phyloP scores from a whole-genome alignment of 2,113 vertebrate genomes.

The Anseranas semipalmata region DNA sequence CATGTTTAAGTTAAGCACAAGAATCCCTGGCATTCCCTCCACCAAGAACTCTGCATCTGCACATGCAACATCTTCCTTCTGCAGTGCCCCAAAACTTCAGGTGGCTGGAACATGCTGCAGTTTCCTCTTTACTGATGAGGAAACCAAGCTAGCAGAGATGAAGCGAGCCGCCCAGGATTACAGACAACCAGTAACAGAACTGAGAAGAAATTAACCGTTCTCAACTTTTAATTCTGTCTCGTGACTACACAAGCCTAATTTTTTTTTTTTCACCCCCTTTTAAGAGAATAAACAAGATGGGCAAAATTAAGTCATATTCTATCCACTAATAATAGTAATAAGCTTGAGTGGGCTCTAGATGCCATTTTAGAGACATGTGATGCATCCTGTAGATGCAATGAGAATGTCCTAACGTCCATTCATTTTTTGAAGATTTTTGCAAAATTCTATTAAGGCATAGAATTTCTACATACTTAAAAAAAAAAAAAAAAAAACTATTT shows the following conservation, averaged over 20 bases:
- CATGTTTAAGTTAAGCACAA: background rate
- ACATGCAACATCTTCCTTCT: fast-evolving
- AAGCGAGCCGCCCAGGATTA: background rate
- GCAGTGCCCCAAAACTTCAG: background rate
- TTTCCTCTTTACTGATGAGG: background rate
- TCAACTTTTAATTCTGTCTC: background rate
- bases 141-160: background rate
- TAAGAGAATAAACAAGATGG: background rate
- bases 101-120: background rate
- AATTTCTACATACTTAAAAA: background rate
- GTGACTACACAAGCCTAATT: background rate
- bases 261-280: background rate
- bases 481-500: background rate
- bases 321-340: background rate
- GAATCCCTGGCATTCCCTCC: background rate
- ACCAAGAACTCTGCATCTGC: fast-evolving
- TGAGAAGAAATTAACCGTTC: fast-evolving
- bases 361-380: background rate
- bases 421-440: background rate
- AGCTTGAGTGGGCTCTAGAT: background rate
- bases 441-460: background rate
- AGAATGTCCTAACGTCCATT: background rate
- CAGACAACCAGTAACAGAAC: background rate
- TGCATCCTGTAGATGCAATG: background rate
- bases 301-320: background rate